Percentiles rank a stretch among this genome's conserved stretches.
Conservation (phyloP, 2,797 vertebrate genomes). For the Aphelocoma californica region DNA sequence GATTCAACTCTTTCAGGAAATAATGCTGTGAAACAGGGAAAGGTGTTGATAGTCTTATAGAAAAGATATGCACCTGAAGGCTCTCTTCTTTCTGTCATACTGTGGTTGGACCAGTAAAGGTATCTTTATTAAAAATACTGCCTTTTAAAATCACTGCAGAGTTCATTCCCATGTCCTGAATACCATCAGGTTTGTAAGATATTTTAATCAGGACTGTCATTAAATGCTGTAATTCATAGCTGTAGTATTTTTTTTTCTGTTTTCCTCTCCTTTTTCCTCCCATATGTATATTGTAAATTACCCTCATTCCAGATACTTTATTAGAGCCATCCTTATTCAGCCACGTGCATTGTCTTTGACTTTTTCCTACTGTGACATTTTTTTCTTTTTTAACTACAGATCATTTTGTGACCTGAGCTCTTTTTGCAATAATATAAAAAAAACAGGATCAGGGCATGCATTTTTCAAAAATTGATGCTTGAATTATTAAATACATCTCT, state of each 20-base stretch:
- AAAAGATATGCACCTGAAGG: not conserved
- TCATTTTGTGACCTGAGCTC: not conserved
- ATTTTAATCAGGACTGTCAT: not conserved
- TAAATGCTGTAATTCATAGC: not conserved
- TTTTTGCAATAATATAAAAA: not conserved
- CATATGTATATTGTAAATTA: not conserved
- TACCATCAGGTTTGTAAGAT: not conserved
- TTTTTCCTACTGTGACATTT: not conserved
- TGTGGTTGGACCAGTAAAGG: not conserved
- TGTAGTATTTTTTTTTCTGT: not conserved
- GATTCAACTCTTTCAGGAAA: not conserved
- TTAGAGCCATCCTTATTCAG: not conserved
- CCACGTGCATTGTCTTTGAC: not conserved
- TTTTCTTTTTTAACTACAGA: not conserved
- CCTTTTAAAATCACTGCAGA: not conserved
- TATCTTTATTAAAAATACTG: not conserved
- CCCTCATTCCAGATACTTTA: not conserved
- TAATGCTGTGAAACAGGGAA: not conserved
- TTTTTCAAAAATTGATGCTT: slow-evolving; percentile 35
- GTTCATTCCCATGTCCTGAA: not conserved
- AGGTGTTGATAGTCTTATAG: not conserved
- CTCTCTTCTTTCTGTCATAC: not conserved
- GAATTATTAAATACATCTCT: slow-evolving; percentile 41
- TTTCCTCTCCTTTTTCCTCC: not conserved
- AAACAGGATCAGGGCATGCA: not conserved